Percentiles rank a stretch among this genome's conserved stretches.
These are phyloP conservation scores for Macrostomum lignano DNA, from an alignment of 1,140 invertebrate genomes.

Conservation along the genomic window DNA sequence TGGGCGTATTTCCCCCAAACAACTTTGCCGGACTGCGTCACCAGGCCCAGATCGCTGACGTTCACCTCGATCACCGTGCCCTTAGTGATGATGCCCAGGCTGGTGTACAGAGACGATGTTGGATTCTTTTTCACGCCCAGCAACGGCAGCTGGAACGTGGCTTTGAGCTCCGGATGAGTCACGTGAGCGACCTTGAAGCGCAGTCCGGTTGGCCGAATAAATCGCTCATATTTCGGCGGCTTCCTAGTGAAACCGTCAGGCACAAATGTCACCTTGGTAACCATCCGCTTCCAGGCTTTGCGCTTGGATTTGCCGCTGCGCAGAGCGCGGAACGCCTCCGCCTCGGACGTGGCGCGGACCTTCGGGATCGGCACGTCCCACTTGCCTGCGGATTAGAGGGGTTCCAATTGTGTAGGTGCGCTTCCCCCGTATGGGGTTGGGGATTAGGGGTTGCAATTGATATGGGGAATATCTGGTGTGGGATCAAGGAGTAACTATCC, in stretches of 20 bases:
- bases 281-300: slow-evolving; percentile 97
- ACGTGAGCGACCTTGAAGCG: slow-evolving; percentile 55
- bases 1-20: slow-evolving; percentile 99
- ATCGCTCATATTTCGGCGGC: slow-evolving; percentile 94
- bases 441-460: too few relatives aligned
- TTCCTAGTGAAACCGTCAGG: slow-evolving; percentile 92
- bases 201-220: slow-evolving; percentile 69
- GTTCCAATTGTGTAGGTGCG: too few relatives aligned
- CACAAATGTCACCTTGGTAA: slow-evolving; percentile 72
- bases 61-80: slow-evolving; percentile 39
- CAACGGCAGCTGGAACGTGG: slow-evolving; percentile 88
- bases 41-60: slow-evolving; percentile 85
- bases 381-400: too few relatives aligned
- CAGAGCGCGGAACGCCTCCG: slow-evolving; percentile 81
- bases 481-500: too few relatives aligned
- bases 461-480: too few relatives aligned
- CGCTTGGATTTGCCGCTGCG: slow-evolving; percentile 71
- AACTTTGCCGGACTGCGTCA: slow-evolving; percentile 93
- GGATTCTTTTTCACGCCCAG: slow-evolving; percentile 99
- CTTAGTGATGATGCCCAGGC: slow-evolving; percentile 89
- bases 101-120: slow-evolving; percentile 79
- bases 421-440: too few relatives aligned
- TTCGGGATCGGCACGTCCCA: slow-evolving; percentile 98
- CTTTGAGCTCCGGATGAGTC: slow-evolving; percentile 91
- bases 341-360: slow-evolving; percentile 79